Evolutionary conservation across 2,888 invertebrate genomes (phyloP).

Genomic region (Cybosia mesomella): DNA sequence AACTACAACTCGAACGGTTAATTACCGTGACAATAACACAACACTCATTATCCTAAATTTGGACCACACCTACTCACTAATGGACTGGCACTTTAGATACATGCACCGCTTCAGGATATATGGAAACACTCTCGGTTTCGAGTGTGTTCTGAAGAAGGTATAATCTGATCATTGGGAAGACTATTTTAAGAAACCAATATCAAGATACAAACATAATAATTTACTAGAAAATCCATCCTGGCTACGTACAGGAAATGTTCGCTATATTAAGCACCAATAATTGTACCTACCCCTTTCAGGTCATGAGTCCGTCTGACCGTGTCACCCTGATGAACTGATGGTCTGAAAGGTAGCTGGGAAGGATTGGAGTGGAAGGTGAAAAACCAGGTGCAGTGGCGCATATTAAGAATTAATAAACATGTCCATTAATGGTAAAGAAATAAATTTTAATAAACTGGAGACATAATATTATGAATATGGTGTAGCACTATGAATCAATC

Average conservation of each 20-base stretch:
- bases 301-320: too few relatives aligned
- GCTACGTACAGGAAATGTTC: neutral
- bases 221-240: neutral
- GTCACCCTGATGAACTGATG: neutral
- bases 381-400: too few relatives aligned
- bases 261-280: neutral
- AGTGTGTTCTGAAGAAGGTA: slow-evolving; percentile 28
- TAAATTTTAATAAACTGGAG: too few relatives aligned
- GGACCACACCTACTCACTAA: slow-evolving; percentile 65
- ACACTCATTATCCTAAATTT: slow-evolving; percentile 71
- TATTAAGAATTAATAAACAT: too few relatives aligned
- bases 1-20: slow-evolving; percentile 60
- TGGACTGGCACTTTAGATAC: slow-evolving; percentile 52
- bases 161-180: neutral
- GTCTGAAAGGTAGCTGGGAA: neutral
- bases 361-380: too few relatives aligned
- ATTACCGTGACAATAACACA: slow-evolving; percentile 74
- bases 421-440: too few relatives aligned
- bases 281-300: too few relatives aligned
- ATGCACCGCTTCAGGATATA: slow-evolving; percentile 24
- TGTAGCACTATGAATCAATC: too few relatives aligned
- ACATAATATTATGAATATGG: too few relatives aligned
- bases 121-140: slow-evolving; percentile 30
- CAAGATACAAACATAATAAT: neutral
- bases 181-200: slow-evolving; percentile 9